Percentiles rank a stretch among this genome's conserved stretches.
phyloP scores from a whole-genome alignment of 1,140 invertebrate species.

The Drosophila parabipectinata region DNA sequence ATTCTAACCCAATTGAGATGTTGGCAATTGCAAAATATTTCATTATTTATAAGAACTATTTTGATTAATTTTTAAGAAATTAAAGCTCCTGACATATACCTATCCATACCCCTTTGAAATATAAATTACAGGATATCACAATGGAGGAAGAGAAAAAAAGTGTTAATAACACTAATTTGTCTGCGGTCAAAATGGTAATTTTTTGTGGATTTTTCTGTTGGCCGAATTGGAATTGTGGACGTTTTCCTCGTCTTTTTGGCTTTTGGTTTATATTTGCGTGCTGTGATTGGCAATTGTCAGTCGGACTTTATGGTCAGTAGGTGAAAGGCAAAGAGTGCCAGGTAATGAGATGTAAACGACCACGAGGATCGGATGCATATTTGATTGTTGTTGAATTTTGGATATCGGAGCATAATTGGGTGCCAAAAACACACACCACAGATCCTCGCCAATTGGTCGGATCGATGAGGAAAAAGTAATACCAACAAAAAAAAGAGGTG shows the following conservation, averaged over 20 bases:
- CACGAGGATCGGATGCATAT: conserved; percentile 35
- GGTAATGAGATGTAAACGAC: conserved; percentile 61
- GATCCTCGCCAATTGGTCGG: conserved; percentile 35
- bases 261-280: conserved; percentile 54
- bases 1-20: too few relatives aligned
- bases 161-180: conserved; percentile 67
- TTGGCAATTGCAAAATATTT: too few relatives aligned
- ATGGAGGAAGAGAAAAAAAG: conserved; percentile 51
- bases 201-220: conserved; percentile 61
- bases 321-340: conserved; percentile 53
- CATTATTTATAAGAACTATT: too few relatives aligned
- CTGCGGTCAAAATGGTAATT: conserved; percentile 65
- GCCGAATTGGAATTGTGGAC: conserved; percentile 38
- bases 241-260: conserved; percentile 29
- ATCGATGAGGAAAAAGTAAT: conserved; percentile 25
- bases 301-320: conserved; percentile 56
- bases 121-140: conserved; percentile 12
- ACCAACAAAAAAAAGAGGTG: conserved; percentile 36
- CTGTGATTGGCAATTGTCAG: conserved; percentile 54
- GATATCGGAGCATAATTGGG: conserved; percentile 44
- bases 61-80: too few relatives aligned
- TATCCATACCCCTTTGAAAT: neutral
- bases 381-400: conserved; percentile 25
- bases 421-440: conserved; percentile 48
- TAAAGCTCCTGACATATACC: neutral